A percentile compares a stretch with the other conserved stretches of the same genome.
These are phyloP conservation scores for Fragum whitleyi DNA, from an alignment of 2,888 invertebrate genomes.

Conservation along the genomic window DNA sequence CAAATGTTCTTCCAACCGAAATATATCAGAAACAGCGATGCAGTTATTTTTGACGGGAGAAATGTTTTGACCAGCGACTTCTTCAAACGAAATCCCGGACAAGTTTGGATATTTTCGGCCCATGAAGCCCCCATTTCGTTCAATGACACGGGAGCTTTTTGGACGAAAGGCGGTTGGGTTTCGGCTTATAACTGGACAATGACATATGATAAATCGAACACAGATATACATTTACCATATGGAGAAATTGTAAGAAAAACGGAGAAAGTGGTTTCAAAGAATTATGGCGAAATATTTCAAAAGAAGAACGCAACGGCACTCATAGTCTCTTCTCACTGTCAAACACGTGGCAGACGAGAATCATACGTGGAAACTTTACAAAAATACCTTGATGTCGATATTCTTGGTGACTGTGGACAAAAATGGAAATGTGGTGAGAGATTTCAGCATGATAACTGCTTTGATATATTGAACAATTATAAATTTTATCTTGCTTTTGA, in stretches of 20 bases:
- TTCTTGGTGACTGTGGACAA: constrained; percentile 42
- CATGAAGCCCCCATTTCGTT: background rate
- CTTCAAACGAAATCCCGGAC: background rate
- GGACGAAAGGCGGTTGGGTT: background rate
- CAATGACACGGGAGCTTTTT: background rate
- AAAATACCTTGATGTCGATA: constrained; percentile 2
- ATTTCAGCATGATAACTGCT: constrained; percentile 45
- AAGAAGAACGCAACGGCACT: background rate
- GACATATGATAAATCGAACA: constrained; percentile 22
- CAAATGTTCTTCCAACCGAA: background rate
- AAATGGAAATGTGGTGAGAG: constrained; percentile 50
- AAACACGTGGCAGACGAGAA: background rate
- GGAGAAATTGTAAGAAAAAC: background rate
- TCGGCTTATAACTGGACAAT: constrained; percentile 13
- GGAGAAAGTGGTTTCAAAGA: background rate
- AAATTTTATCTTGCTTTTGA: constrained; percentile 25
- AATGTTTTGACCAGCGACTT: background rate
- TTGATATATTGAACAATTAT: constrained; percentile 41
- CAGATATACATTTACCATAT: constrained; percentile 15
- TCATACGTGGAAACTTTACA: background rate
- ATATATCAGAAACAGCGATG: background rate
- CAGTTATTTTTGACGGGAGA: constrained; percentile 14
- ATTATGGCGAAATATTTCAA: background rate
- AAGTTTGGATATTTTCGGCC: constrained; percentile 7
- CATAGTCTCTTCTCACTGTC: background rate